Percentiles rank a stretch among this genome's conserved stretches.
Conservation (phyloP, 53 echinoderm and acorn worm species). For the Crossaster papposus region DNA sequence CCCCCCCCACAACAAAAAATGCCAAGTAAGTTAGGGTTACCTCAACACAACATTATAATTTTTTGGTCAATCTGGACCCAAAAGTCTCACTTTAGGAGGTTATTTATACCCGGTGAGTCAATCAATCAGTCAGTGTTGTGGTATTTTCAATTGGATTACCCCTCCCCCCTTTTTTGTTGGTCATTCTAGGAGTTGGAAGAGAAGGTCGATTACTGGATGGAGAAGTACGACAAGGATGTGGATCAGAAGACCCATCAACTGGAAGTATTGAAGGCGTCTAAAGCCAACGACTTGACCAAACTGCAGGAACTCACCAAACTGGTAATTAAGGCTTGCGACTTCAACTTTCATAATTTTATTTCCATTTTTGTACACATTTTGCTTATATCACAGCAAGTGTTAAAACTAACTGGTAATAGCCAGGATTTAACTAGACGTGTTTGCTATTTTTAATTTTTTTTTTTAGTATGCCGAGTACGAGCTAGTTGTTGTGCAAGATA, state of each 20-base stretch:
- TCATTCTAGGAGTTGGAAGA: constrained; percentile 92
- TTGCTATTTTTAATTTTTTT: constrained; percentile 2
- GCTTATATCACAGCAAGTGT: neutral
- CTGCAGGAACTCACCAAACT: constrained; percentile 95
- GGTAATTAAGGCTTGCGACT: no score
- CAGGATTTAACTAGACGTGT: neutral
- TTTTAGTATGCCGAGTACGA: constrained; percentile 92
- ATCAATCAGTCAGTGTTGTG: no score
- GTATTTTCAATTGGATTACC: no score
- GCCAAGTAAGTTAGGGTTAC: no score
- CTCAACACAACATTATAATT: no score
- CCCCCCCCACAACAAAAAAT: no score
- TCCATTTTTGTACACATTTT: neutral
- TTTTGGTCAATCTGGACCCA: no score
- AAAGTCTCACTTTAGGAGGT: no score
- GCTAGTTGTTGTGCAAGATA: constrained; percentile 91
- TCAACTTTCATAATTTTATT: neutral
- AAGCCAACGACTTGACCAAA: constrained; percentile 88
- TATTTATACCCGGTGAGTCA: no score
- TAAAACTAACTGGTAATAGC: neutral
- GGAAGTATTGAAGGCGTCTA: constrained; percentile 95
- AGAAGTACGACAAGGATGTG: constrained; percentile 99
- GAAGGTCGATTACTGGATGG: constrained; percentile 98
- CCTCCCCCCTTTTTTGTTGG: no score
- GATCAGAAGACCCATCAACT: constrained; percentile 93